A percentile compares a stretch with the other conserved stretches of the same genome.
Conservation (phyloP, 2,888 invertebrate species). For the Acronicta aceris region DNA sequence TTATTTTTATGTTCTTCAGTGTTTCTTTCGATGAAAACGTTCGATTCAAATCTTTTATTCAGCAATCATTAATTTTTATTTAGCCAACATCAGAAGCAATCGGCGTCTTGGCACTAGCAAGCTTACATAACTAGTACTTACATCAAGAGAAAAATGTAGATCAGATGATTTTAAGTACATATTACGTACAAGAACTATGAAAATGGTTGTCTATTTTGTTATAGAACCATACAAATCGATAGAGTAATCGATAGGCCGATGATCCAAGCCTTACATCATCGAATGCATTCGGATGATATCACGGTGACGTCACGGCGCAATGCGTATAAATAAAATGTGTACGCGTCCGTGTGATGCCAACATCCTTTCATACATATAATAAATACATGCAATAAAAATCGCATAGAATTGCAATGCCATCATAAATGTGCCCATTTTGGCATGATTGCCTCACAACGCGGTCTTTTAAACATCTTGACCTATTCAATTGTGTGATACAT, state of each 20-base stretch:
- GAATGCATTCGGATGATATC: constrained; percentile 65
- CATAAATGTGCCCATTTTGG: constrained; percentile 70
- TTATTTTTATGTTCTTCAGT: constrained; percentile 20
- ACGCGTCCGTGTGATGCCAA: constrained; percentile 62
- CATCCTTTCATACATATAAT: constrained; percentile 53
- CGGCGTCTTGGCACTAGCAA: constrained; percentile 43
- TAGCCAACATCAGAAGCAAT: constrained; percentile 47
- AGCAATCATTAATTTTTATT: constrained; percentile 47
- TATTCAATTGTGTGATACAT: constrained; percentile 51
- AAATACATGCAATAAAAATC: constrained; percentile 65
- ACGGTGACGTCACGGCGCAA: constrained; percentile 65
- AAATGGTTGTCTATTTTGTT: constrained; percentile 16
- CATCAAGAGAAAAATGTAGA: constrained; percentile 39
- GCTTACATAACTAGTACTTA: constrained; percentile 36
- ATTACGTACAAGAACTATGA: constrained; percentile 11
- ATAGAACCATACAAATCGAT: constrained; percentile 28
- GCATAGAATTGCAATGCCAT: constrained; percentile 63
- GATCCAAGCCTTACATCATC: constrained; percentile 74
- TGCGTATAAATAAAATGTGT: constrained; percentile 64
- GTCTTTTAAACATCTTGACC: constrained; percentile 54
- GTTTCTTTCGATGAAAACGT: constrained; percentile 32
- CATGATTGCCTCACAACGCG: constrained; percentile 64
- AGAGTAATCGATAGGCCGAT: constrained; percentile 55
- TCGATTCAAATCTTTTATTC: constrained; percentile 42
- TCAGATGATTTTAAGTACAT: constrained; percentile 35